Percentiles rank a stretch among this genome's conserved stretches.
These are phyloP conservation scores for Ceyx cyanopectus DNA, from an alignment of 2,113 vertebrate species.

Conservation along the genomic window DNA sequence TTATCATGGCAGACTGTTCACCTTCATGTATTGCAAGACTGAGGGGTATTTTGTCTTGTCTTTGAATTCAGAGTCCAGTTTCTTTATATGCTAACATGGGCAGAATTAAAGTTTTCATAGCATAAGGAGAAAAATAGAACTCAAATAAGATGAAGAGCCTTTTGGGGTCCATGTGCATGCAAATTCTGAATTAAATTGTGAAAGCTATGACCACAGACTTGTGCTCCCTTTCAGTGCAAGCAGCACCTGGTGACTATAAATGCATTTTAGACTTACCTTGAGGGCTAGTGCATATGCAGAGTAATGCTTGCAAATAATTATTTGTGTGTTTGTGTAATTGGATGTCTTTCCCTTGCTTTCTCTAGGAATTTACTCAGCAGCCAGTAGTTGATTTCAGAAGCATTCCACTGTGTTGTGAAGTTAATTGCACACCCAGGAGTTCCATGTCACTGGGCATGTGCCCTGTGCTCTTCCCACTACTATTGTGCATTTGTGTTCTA, in stretches of 20 bases:
- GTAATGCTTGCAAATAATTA: background rate
- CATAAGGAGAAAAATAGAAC: background rate
- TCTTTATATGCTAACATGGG: background rate
- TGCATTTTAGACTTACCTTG: background rate
- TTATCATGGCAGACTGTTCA: rapidly evolving
- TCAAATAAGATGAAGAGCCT: background rate
- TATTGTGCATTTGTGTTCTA: background rate
- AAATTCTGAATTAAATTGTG: background rate
- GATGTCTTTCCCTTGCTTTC: background rate
- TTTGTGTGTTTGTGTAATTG: background rate
- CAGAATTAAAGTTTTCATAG: background rate
- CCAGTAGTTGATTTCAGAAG: background rate
- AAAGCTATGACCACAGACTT: background rate
- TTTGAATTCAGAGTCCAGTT: background rate
- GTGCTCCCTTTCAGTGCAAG: background rate
- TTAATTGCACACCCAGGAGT: background rate
- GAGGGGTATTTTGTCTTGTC: background rate
- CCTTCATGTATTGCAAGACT: background rate
- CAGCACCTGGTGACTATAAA: background rate
- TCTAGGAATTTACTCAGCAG: background rate
- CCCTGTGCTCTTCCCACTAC: background rate
- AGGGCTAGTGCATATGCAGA: background rate
- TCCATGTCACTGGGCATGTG: background rate
- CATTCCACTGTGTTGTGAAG: background rate
- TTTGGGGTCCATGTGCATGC: background rate